These are phyloP conservation scores for Gephyroberyx darwinii DNA, from an alignment of 2,797 vertebrate genomes.

Conservation along the genomic window DNA sequence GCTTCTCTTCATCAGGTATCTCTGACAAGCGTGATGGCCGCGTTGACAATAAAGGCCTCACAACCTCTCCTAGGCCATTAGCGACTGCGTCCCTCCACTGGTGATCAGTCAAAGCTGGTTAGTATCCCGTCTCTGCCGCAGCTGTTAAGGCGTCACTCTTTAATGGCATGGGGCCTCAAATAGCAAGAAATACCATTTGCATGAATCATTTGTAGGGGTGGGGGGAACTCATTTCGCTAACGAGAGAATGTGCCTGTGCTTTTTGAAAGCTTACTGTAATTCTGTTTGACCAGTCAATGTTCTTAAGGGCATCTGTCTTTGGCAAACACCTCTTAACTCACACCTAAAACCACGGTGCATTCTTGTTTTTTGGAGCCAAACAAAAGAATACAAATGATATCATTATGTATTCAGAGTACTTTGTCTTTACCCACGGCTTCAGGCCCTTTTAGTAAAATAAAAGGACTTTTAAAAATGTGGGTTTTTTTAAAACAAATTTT, in stretches of 20 bases:
- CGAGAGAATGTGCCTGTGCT: slow-evolving; percentile 26
- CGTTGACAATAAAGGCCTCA: slow-evolving; percentile 48
- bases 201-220: neutral
- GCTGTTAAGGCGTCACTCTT: slow-evolving; percentile 41
- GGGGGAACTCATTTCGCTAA: slow-evolving; percentile 9
- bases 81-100: slow-evolving; percentile 27
- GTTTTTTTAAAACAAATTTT: neutral
- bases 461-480: neutral
- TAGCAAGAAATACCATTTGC: slow-evolving; percentile 1
- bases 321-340: slow-evolving; percentile 21
- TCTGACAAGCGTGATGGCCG: slow-evolving; percentile 40
- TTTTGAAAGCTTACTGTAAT: slow-evolving; percentile 22
- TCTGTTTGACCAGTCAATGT: slow-evolving; percentile 23
- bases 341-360: neutral
- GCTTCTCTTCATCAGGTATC: slow-evolving; percentile 41
- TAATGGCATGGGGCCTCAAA: slow-evolving; percentile 16
- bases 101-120: slow-evolving; percentile 58
- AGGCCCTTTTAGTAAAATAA: neutral
- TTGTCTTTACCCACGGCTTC: neutral
- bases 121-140: slow-evolving; percentile 40
- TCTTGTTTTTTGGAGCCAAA: neutral
- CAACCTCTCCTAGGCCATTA: slow-evolving; percentile 58
- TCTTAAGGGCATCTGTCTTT: slow-evolving; percentile 22
- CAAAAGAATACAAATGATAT: neutral
- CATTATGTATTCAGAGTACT: neutral